Evolutionary conservation across 2,888 invertebrate species (phyloP), one percentile per base, ranked within the genome.

Genomic region (Drosophila fungiperda): DNA sequence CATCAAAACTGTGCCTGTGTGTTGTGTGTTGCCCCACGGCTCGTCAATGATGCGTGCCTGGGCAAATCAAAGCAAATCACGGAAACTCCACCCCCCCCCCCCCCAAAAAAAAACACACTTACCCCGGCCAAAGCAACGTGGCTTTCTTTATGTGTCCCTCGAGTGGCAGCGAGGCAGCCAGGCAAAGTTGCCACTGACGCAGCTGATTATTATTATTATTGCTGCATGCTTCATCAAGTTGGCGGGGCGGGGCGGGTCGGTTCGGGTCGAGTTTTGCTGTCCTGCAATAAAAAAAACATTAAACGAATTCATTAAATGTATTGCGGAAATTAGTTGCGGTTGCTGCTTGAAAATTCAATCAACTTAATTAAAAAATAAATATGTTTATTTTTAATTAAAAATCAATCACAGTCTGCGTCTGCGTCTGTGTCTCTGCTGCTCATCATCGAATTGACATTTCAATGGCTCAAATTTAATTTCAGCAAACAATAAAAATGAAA

Each of bases 321-420:
- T 60, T 62, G 61, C 54, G 69, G 58, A 78, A 87, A 77, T 82
- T 87, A 79, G 87, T 85, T 74, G 87, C 61, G 81, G 74, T 82
- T 54, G 58, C 57, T 60, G 36, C 65, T 60, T 26, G 65, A 73
- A 84, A 85, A 87, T 76, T 76, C 83, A 86, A 84, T 78, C 82
- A 78, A 80, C 62, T 79, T 79, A 82, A 89, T 89, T 87, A 75
- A 29, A 36, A 54, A 86, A 86, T 82, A 87, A 87, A 87, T 79
- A 74, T 78, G 45, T 68, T 65, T 55, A 26, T 36, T 82, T 86
- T 89, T 86, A 86, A 86, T 86, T 86, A 89, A 89, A 86, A 80
- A 89, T 89, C 87, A 89, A 87, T 89, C 86, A 84, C 49, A 80
- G 33, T 12, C n/a, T 29, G 35, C 3, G 23, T 6, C 15, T 26